Base-by-base conservation (phyloP, 2,888 invertebrate genomes). In the Limnephilus auricula region DNA sequence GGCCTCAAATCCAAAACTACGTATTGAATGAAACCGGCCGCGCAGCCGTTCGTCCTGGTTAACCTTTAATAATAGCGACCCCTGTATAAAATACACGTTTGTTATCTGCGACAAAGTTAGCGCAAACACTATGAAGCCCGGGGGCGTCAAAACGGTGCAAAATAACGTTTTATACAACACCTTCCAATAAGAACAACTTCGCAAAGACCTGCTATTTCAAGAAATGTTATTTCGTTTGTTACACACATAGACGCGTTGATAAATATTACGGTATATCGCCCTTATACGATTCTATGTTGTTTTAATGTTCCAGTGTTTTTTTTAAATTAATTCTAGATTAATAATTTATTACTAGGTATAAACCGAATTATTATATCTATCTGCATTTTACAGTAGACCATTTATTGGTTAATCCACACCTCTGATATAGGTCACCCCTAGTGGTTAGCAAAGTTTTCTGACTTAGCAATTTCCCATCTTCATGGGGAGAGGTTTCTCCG, bases 101-200 rank as follows among this genome's bases (percentile, higher is more conserved):
- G 65, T n/a, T 65, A 65, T 6, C 25, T 65, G 65, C 25, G 65
- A 25, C 65, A n/a, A 65, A 65, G 65, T n/a, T n/a, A 25, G 6
- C 65, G 65, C 65, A 65, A 65, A 65, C 65, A 65, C n/a, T 65
- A 65, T 65, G n/a, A 65, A n/a, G n/a, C 25, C 65, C 9, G 25
- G 25, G 65, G 65, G 65, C 25, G 9, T 6, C 25, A 65, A 65
- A 6, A 25, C 65, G n/a, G 9, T 65, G n/a, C 65, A 65, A 65
- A 85, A 85, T 85, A 30, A 45, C 15, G n/a, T 25, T 40, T 40
- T 85, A 45, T 34, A n/a, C 15, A 32, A 82, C 85, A 85, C 45
- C 85, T 40, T 30, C 40, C 2, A 15, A 40, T n/a, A 84, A 84
- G 37, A 32, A 80, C 5, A 25, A 50, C 18, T 18, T 50, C 18